phyloP scores from a whole-genome alignment of 2,888 invertebrate genomes.

The Conchocele bisecta region DNA sequence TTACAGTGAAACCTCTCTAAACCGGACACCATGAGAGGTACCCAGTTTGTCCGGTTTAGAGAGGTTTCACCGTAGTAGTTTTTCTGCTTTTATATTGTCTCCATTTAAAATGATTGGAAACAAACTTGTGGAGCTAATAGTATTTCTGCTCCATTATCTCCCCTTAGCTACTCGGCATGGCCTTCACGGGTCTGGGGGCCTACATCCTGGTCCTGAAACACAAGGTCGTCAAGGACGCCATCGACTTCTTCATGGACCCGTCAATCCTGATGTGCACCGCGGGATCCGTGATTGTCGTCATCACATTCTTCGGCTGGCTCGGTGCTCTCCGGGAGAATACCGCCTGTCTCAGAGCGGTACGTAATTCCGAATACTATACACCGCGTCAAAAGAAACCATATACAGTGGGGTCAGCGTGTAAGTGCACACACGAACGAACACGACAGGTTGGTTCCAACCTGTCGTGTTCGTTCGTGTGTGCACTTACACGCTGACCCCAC shows the following conservation, averaged over 20 bases:
- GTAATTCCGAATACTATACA: no score
- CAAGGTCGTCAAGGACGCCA: constrained; percentile 74
- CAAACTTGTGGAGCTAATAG: no score
- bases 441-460: no score
- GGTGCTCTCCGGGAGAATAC: constrained; percentile 79
- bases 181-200: constrained; percentile 67
- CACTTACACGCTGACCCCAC: no score
- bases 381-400: no score
- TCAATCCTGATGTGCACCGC: constrained; percentile 75
- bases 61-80: not conserved
- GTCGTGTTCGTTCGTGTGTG: no score
- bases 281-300: constrained; percentile 71
- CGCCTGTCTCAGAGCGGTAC: constrained; percentile 74
- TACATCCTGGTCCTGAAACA: constrained; percentile 77
- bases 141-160: no score
- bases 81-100: not conserved
- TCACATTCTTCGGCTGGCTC: constrained; percentile 77
- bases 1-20: no score
- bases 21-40: no score
- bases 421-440: no score
- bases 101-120: no score
- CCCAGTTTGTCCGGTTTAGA: not conserved
- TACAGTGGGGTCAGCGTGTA: no score
- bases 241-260: constrained; percentile 80
- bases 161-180: constrained; percentile 71